phyloP scores from a whole-genome alignment of 2,113 vertebrate genomes.

The Australoheros scitulus region DNA sequence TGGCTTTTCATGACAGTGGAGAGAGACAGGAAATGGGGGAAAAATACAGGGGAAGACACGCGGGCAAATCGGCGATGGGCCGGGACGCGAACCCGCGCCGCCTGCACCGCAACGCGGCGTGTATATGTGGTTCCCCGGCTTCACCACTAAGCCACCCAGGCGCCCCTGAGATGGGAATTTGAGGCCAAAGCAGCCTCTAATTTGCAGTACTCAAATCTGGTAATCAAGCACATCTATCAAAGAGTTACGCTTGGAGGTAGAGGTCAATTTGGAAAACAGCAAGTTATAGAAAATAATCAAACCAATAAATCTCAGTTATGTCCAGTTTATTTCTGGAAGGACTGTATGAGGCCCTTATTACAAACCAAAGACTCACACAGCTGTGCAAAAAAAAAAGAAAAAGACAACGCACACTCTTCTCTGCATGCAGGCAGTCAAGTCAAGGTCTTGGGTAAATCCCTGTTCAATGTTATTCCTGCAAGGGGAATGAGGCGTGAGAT shows the following conservation, averaged over 20 bases:
- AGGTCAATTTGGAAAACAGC: slow-evolving; percentile 10
- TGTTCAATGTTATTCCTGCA: slow-evolving; percentile 62
- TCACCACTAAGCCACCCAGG: too few relatives aligned
- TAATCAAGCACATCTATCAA: slow-evolving; percentile 37
- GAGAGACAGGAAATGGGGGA: too few relatives aligned
- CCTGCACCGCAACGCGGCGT: too few relatives aligned
- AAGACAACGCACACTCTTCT: slow-evolving; percentile 6
- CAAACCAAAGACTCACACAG: background rate
- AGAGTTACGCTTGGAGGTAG: background rate
- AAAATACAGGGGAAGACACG: too few relatives aligned
- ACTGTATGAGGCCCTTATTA: background rate
- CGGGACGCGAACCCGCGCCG: too few relatives aligned
- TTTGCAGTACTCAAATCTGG: background rate
- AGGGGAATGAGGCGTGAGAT: slow-evolving; percentile 58
- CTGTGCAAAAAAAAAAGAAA: background rate
- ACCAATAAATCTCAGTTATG: slow-evolving; percentile 23
- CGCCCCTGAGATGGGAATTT: slow-evolving; percentile 5
- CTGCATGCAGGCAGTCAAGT: slow-evolving; percentile 42
- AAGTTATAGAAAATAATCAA: background rate
- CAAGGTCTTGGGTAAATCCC: slow-evolving; percentile 72
- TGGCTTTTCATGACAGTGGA: too few relatives aligned
- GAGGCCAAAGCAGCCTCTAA: background rate
- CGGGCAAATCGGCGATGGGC: too few relatives aligned
- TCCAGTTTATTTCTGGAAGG: slow-evolving; percentile 5
- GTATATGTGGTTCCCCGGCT: too few relatives aligned